Conservation (phyloP, 2,797 vertebrate genomes). For the Staurois parvus region DNA sequence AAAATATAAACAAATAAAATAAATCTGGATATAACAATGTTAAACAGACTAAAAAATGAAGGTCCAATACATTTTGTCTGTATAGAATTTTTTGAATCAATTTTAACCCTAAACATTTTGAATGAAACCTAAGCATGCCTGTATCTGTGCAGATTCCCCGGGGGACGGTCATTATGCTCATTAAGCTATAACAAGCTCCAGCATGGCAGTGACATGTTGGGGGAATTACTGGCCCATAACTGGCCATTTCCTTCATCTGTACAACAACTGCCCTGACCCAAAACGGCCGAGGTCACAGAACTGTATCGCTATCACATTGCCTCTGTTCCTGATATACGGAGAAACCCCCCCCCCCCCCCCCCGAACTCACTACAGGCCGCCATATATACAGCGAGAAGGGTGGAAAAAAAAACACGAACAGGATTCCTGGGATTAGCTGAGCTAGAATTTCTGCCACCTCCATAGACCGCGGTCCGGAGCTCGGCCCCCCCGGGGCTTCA, state of each 20-base stretch:
- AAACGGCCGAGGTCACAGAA: slow-evolving; percentile 10
- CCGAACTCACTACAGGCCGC: neutral
- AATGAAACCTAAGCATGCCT: too few species aligned
- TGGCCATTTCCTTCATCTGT: slow-evolving; percentile 25
- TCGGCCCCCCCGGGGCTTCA: too few species aligned
- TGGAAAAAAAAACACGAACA: neutral
- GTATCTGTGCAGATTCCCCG: too few species aligned
- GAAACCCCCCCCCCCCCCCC: too few species aligned
- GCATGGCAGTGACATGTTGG: slow-evolving; percentile 9
- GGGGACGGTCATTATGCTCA: slow-evolving; percentile 41
- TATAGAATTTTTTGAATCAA: too few species aligned
- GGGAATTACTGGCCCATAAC: slow-evolving; percentile 11
- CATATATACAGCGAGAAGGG: neutral
- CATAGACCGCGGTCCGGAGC: slow-evolving; percentile 25
- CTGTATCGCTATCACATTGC: neutral
- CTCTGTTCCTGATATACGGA: neutral
- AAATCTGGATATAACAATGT: too few species aligned
- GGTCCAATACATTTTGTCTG: too few species aligned
- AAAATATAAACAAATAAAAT: too few species aligned
- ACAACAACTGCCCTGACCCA: slow-evolving; percentile 35
- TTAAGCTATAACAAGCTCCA: slow-evolving; percentile 34
- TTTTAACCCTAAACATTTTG: too few species aligned
- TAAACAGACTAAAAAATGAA: too few species aligned
- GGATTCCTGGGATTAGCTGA: slow-evolving; percentile 3
- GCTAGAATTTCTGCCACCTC: slow-evolving; percentile 48